Conservation (phyloP, 2,888 invertebrate species). For the Microctonus brassicae region DNA sequence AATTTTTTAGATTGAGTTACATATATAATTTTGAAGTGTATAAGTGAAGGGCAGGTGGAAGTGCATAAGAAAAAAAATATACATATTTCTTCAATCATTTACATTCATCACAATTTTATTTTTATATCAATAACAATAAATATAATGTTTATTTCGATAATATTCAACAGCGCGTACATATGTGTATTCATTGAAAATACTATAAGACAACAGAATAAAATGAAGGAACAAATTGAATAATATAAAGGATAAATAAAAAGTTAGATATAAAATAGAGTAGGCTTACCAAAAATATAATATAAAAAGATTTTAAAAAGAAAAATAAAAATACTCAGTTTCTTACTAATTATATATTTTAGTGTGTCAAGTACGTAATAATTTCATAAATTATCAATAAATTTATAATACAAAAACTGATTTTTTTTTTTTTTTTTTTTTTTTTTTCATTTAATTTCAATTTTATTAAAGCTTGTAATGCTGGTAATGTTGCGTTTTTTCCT, state of each 20-base stretch:
- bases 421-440: not conserved
- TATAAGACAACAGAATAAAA: conserved; percentile 43
- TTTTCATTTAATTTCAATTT: not conserved
- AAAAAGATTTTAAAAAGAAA: not conserved
- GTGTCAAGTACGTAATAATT: not conserved
- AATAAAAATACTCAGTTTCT: not conserved
- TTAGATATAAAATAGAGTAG: not conserved
- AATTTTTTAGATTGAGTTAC: too few species aligned
- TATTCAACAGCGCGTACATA: conserved; percentile 42
- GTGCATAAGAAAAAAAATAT: too few species aligned
- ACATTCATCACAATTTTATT: not conserved
- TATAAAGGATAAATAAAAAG: conserved; percentile 12
- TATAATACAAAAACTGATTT: not conserved
- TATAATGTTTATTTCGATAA: conserved; percentile 48
- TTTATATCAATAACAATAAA: conserved; percentile 44
- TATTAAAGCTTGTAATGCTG: too few species aligned
- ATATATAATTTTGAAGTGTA: too few species aligned
- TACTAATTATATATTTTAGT: not conserved
- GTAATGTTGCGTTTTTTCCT: not conserved
- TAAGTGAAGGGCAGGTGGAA: too few species aligned
- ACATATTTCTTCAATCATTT: too few species aligned
- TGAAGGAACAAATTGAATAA: conserved; percentile 24
- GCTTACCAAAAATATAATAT: conserved; percentile 21
- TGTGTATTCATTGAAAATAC: conserved; percentile 43
- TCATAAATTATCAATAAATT: not conserved